These are phyloP conservation scores for Hypsibius dujardini DNA, from an alignment of 1,140 invertebrate species.

Conservation along the genomic window DNA sequence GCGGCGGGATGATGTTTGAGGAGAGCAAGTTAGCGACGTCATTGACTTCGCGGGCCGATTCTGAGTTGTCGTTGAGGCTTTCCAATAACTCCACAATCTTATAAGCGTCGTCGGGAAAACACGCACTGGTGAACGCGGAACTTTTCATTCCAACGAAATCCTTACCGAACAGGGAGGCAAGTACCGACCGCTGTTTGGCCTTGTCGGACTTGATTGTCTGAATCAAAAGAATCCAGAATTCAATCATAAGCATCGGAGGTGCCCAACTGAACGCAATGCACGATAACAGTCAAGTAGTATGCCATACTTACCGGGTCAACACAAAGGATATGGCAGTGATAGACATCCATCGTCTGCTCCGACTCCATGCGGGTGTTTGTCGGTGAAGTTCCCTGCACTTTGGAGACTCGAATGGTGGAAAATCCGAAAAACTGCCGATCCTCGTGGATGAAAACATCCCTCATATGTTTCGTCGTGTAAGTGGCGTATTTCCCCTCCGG, in stretches of 20 bases:
- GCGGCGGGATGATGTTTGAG: not conserved
- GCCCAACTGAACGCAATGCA: too few species aligned
- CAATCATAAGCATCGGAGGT: too few species aligned
- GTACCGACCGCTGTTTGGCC: not conserved
- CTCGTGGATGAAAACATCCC: constrained; percentile 1
- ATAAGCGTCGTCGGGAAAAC: too few species aligned
- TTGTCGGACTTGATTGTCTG: not conserved
- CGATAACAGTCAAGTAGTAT: too few species aligned
- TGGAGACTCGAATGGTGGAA: not conserved
- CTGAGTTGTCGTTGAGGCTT: too few species aligned
- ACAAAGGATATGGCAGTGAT: not conserved
- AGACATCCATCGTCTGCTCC: not conserved
- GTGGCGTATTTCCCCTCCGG: constrained; percentile 3
- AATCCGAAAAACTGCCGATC: constrained; percentile 8
- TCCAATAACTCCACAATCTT: too few species aligned
- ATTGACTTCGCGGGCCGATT: too few species aligned
- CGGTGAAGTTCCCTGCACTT: not conserved
- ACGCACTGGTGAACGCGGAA: too few species aligned
- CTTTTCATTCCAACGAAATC: too few species aligned
- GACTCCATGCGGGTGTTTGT: not conserved
- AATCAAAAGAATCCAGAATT: too few species aligned
- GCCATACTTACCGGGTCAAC: not conserved
- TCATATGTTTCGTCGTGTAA: not conserved
- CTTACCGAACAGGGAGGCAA: not conserved
- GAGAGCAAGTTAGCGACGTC: not conserved